Evolutionary conservation across 2,797 vertebrate genomes (phyloP), one percentile per base, ranked within the genome.

Genomic region (Thripadectes ignobilis): DNA sequence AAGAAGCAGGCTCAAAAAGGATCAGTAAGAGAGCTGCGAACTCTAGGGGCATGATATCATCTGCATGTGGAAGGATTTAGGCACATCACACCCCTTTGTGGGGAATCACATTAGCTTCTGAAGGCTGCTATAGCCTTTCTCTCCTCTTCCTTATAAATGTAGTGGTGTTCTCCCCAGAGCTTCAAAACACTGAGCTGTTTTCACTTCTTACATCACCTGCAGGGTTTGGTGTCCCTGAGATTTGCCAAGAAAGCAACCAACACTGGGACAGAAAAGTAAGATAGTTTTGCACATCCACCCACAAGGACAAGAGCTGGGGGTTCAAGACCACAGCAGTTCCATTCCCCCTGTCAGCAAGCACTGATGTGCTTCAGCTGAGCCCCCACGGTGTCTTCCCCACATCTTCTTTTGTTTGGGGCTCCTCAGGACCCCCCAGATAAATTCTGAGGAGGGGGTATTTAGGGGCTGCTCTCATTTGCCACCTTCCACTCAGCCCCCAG

Each of bases 341-440:
- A 65, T 49, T 24, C 49, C 67, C 21, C 27, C 27, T 20, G 16
- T 21, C 62, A 54, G 52, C 5, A 3, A 81, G 34, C 29, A 29
- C 43, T 27, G 3, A 48, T 11, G 17, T 34, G 24, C 29, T 76
- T 57, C 85, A 71, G 8, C 71, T 66, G 51, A 92, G 18, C 9
- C n/a, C 10, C 39, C 46, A 3, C 1, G 0, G 32, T 5, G 2
- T 49, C 46, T 80, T 89, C 14, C 32, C 46, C 34, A 21, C 0
- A 0, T 32, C 10, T 45, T 3, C 45, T 74, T 88, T 59, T 9
- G 5, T 21, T 82, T 65, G 22, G 38, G n/a, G 67, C 21, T 6
- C 38, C 57, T 51, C 41, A 54, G 38, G 3, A 34, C 11, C 3
- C 3, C 0, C 5, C 18, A 32, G 20, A 27, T 43, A 67, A 91